Base-by-base conservation (phyloP, 2,113 vertebrate species). In the Sakesphorus luctuosus region DNA sequence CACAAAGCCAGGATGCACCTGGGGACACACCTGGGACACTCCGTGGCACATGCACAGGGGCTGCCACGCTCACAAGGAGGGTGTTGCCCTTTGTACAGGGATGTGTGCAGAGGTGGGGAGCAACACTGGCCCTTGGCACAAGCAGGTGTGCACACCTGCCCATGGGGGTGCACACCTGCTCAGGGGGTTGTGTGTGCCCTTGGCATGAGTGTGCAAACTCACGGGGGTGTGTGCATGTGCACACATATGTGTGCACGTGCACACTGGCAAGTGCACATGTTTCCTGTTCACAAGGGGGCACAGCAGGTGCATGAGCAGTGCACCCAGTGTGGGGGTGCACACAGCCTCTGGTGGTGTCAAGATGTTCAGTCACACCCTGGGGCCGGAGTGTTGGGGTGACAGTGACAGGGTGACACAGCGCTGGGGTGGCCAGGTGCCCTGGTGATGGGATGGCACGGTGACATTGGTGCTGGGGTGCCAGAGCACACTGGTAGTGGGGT, bases 21-120 rank as follows among this genome's bases (percentile, higher is more conserved):
- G 75, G 29, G 66, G 35, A 21, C 43, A 43, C 31, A 26, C 10
- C 13, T 56, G 67, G 59, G 50, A 50, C 47, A 13, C 13, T 55
- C 35, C 9, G 36, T 59, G 68, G 36, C 52, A 66, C 86, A 36
- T 0, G 0, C 0, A 1, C 6, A 5, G 59, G 24, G 59, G 61
- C 23, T 74, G 67, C 50, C 38, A 28, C 38, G 29, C n/a, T 61
- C 78, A 20, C 0, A 3, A 18, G 35, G 13, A 33, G 6, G 18
- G 4, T 26, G n/a, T 16, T 35, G 55, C 21, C 63, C 29, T 61
- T 55, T 9, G 4, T 47, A 26, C 0, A 0, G n/a, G 55, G 38
- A 6, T 6, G 8, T 23, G 38, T 38, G 10, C 0, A 0, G 56
- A 38, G 29, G 7, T 12, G 43, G 26, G 52, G 46, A 31, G 33